Conservation (phyloP, 2,888 invertebrate species). For the Nycteola revayana region DNA sequence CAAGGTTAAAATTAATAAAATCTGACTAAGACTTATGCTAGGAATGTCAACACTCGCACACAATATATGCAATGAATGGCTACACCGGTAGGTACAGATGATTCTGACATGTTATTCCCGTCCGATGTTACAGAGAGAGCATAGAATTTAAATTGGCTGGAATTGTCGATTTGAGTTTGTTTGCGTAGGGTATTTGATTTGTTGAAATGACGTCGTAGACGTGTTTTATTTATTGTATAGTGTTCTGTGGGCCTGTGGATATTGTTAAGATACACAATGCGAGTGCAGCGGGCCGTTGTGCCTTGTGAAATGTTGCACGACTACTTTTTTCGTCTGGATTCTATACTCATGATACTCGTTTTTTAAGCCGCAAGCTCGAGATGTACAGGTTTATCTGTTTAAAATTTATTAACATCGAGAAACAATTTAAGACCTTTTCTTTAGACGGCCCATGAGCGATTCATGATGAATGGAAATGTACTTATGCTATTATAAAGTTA, state of each 20-base stretch:
- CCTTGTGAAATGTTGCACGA: constrained; percentile 81
- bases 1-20: no score
- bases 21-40: no score
- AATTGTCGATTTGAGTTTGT: constrained; percentile 67
- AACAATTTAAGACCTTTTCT: constrained; percentile 80
- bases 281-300: constrained; percentile 78
- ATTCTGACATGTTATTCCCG: constrained; percentile 39
- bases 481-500: constrained; percentile 57
- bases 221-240: constrained; percentile 69
- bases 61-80: constrained; percentile 2
- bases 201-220: constrained; percentile 68
- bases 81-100: constrained; percentile 6
- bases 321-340: constrained; percentile 82
- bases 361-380: constrained; percentile 78
- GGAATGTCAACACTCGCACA: no score
- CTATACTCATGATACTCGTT: constrained; percentile 78
- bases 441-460: constrained; percentile 68
- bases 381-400: constrained; percentile 82
- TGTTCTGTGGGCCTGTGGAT: constrained; percentile 66
- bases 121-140: constrained; percentile 43
- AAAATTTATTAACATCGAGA: constrained; percentile 82
- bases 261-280: constrained; percentile 79
- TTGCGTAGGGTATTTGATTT: constrained; percentile 70
- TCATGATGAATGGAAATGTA: constrained; percentile 71
- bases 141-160: constrained; percentile 67